Percentiles rank a stretch among this genome's conserved stretches.
phyloP scores from a whole-genome alignment of 2,888 invertebrate species.

The Anaspis maculata region DNA sequence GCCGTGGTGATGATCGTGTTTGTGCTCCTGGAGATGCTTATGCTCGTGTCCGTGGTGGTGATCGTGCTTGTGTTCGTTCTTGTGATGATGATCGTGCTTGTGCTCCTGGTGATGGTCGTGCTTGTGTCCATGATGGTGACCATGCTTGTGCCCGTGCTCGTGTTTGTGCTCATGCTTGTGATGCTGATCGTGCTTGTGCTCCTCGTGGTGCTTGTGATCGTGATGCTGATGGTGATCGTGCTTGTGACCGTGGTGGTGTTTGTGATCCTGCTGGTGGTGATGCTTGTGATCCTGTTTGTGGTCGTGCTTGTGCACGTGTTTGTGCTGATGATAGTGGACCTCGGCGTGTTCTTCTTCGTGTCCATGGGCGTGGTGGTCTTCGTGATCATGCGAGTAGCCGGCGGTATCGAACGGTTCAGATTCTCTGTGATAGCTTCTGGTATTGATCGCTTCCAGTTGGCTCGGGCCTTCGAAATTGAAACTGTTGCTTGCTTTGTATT shows the following conservation, averaged over 20 bases:
- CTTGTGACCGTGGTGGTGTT: slow-evolving; percentile 22
- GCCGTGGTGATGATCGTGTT: slow-evolving; percentile 13
- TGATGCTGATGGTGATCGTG: slow-evolving; percentile 18
- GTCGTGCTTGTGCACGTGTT: slow-evolving; percentile 31
- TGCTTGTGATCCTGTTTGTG: slow-evolving; percentile 33
- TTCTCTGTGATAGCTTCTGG: slow-evolving; percentile 26
- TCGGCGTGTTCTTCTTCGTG: slow-evolving; percentile 24
- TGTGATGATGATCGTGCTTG: slow-evolving; percentile 22
- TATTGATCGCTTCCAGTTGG: slow-evolving; percentile 29
- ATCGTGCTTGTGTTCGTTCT: slow-evolving; percentile 24
- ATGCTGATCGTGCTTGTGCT: slow-evolving; percentile 21
- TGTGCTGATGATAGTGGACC: slow-evolving; percentile 26
- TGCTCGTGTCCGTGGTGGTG: slow-evolving; percentile 21
- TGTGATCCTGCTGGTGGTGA: slow-evolving; percentile 28
- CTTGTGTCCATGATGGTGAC: slow-evolving; percentile 19
- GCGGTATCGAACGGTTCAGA: slow-evolving; percentile 23
- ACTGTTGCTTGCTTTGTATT: slow-evolving; percentile 23
- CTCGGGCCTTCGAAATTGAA: slow-evolving; percentile 24
- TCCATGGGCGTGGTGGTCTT: slow-evolving; percentile 10
- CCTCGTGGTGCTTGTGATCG: slow-evolving; percentile 16
- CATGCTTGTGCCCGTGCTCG: slow-evolving; percentile 17
- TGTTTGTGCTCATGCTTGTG: slow-evolving; percentile 17
- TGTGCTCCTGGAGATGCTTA: slow-evolving; percentile 14
- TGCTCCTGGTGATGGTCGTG: slow-evolving; percentile 22
- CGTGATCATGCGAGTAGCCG: slow-evolving; percentile 18